Percentiles rank a stretch among this genome's conserved stretches.
Evolutionary conservation across 1,140 invertebrate species (phyloP).

Genomic region (Listronotus oregonensis): DNA sequence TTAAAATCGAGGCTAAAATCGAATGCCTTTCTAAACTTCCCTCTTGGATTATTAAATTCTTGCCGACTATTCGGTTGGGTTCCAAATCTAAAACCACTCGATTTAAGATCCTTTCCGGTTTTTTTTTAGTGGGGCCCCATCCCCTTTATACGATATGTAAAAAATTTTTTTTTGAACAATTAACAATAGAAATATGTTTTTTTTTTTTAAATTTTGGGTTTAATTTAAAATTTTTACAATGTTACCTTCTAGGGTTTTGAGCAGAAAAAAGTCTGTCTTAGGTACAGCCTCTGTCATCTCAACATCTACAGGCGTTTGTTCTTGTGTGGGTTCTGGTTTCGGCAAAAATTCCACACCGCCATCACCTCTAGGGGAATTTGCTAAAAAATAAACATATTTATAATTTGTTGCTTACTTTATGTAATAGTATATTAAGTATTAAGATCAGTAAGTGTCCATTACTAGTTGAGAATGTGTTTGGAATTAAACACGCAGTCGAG

Average conservation of each 20-base stretch:
- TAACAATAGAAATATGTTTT: too few species aligned
- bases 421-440: too few species aligned
- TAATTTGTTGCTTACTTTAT: too few species aligned
- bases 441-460: too few species aligned
- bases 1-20: conserved; percentile 83
- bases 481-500: too few species aligned
- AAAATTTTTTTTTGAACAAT: neutral
- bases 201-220: too few species aligned
- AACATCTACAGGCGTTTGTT: conserved; percentile 1
- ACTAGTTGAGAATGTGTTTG: too few species aligned
- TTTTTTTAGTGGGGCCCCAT: conserved; percentile 39
- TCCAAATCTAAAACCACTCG: conserved; percentile 39
- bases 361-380: conserved; percentile 44
- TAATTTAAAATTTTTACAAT: too few species aligned
- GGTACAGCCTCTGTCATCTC: conserved; percentile 12
- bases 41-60: conserved; percentile 69
- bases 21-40: conserved; percentile 67
- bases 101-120: conserved; percentile 31
- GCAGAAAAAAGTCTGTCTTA: neutral
- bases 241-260: conserved; percentile 15
- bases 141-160: conserved; percentile 26
- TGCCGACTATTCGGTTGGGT: conserved; percentile 68
- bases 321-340: neutral
- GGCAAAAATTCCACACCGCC: conserved; percentile 39
- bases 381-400: conserved; percentile 19